Base-by-base conservation (phyloP, 2,797 vertebrate genomes). In the Neomorphus geoffroyi region DNA sequence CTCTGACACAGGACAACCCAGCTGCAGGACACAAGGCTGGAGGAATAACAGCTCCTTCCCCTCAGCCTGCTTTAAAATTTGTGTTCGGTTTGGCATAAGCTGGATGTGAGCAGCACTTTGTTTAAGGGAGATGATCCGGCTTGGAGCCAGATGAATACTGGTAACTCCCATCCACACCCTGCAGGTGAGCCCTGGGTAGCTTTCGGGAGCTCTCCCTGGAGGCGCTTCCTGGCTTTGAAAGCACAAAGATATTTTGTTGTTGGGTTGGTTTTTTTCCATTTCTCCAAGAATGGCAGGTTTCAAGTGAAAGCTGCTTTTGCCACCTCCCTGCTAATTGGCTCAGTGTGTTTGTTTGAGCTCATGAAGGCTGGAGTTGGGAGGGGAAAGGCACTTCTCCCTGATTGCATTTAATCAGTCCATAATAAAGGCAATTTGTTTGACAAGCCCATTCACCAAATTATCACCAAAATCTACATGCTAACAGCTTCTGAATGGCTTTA, bases 391-490 rank as follows among this genome's bases (percentile, higher is more conserved):
- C 81, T 90, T 93, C 86, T 95, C 75, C 74, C 85, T 94, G 92
- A 92, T 94, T 95, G 73, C 75, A 51, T 94, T 97, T 96, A 93
- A 96, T 96, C 95, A 83, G 86, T 54, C 91, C 10, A 14, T 96
- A 96, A 95, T 97, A 93, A 97, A 95, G 87, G 88, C 94, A 97
- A 97, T 96, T 97, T 97, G 97, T 96, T 95, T 96, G 94, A 97
- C 96, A 95, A 93, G 80, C 88, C 91, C 43, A 91, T 97, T 97
- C 83, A 95, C 72, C 77, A 88, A 90, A 95, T 96, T 96, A 97
- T 97, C 93, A 72, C 88, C 37, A 65, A 89, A 89, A 97, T 95
- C 91, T 95, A 73, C 93, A 88, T 60, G 72, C 66, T 96, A 96
- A 94, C 96, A 94, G 92, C 78, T 96, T 90, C 83, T 96, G 91